Evolutionary conservation across 2,888 invertebrate species (phyloP), one percentile per base, ranked within the genome.

Genomic region (Calameuta pallipes): DNA sequence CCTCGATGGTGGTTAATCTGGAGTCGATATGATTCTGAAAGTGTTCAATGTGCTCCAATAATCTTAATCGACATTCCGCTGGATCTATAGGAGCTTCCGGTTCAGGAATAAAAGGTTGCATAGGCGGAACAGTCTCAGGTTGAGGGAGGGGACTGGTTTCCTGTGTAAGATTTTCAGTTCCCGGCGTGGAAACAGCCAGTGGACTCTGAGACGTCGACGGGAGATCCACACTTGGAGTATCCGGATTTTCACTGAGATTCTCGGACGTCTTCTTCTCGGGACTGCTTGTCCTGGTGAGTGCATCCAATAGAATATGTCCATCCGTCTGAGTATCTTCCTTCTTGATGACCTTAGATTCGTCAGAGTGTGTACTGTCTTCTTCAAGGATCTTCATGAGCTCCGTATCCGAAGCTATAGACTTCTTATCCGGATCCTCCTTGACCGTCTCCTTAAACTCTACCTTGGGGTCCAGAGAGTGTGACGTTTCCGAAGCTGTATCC

Each of bases 51-150:
- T 97, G 97, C 36, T 95, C 95, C 82, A 97, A 92, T 75, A 98
- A 92, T 78, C 96, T 94, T 86, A 95, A 93, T 83, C 96, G 94
- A 85, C 97, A 97, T 89, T 95, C 96, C 74, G 94, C 93, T 74
- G 95, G 94, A 91, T 97, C 96, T 78, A 97, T 97, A 3, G 96
- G 95, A 15, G 96, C 96, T 90, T 97, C 97, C 0, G 97, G 97
- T 90, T 95, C 94, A 15, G 97, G 97, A 82, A 94, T 94, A 75
- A 90, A 88, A 33, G 91, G 89, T 78, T 89, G 90, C 41, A 85
- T 78, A 3, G 87, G 87, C 31, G 33, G 12, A 33, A 30, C 11
- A 12, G n/a, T 12, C 4, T 70, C 70, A 13, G 70, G 70, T 6
- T 75, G 68, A 23, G 33, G 30, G 0, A 75, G 36, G 71, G 31